A percentile compares a stretch with the other conserved stretches of the same genome.
These are phyloP conservation scores for Eustalomyia histrio DNA, from an alignment of 2,888 invertebrate genomes.

Conservation along the genomic window DNA sequence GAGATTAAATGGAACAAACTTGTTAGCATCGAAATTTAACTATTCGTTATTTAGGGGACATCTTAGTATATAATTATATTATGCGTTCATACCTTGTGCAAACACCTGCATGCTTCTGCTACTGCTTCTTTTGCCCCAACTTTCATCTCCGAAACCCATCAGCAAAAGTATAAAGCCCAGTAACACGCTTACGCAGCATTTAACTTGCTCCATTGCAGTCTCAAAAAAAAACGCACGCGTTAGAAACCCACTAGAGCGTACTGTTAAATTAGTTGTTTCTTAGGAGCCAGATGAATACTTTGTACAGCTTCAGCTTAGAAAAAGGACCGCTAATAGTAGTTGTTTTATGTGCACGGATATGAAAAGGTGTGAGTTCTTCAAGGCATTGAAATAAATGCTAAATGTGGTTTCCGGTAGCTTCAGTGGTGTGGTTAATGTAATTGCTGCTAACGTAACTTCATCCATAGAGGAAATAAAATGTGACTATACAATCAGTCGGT, in stretches of 20 bases:
- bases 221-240: conserved; percentile 51
- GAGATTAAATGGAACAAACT: too few relatives aligned
- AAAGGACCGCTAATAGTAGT: conserved; percentile 3
- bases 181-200: conserved; percentile 70
- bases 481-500: not conserved
- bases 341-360: conserved; percentile 25
- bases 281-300: conserved; percentile 17
- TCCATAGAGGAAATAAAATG: conserved; percentile 61
- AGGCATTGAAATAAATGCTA: conserved; percentile 40
- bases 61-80: too few relatives aligned
- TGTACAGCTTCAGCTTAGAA: conserved; percentile 28
- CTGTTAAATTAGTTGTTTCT: conserved; percentile 41
- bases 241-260: conserved; percentile 63
- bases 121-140: conserved; percentile 10
- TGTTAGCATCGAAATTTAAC: too few relatives aligned
- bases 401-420: conserved; percentile 36
- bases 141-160: conserved; percentile 63
- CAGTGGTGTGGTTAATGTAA: conserved; percentile 61
- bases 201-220: conserved; percentile 70
- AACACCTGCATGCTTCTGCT: conserved; percentile 65
- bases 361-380: conserved; percentile 26
- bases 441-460: conserved; percentile 64
- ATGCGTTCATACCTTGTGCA: conserved; percentile 71
- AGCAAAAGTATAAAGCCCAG: conserved; percentile 69
- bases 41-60: too few relatives aligned